Evolutionary conservation across 2,888 invertebrate species (phyloP), one percentile per base, ranked within the genome.

Genomic region (Coleophora deauratella): DNA sequence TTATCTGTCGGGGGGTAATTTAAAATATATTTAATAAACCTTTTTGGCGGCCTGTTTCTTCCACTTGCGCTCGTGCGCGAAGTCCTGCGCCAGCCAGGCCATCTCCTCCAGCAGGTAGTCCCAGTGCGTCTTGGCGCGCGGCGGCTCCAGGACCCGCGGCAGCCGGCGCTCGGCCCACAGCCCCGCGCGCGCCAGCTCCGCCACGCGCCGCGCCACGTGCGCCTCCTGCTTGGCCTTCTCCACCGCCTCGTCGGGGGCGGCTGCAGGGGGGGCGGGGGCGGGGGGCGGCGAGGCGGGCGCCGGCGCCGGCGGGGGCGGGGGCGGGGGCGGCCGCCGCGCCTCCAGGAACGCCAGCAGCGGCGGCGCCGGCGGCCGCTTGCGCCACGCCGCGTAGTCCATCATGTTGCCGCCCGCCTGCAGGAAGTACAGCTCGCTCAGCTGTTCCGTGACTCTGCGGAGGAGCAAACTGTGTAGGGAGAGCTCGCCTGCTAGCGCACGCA

Each of bases 61-160:
- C 97, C 97, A 98, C 73, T 97, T 98, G 49, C 98, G 89, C 78
- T 99, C 99, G 73, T 97, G 96, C 27, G 95, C 95, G 81, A 99
- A 99, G 82, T 99, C 99, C 32, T 96, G 94, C 31, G 98, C 96
- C 53, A 99, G 87, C 99, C 99, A 99, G 32, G 94, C 93, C 97
- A 98, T 98, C 85, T 99, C 99, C 78, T 99, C 99, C 33, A 99
- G 86, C 50, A 99, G 86, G 78, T 97, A 99, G 79, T 99, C 99
- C 98, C 99, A 99, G 77, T 99, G 99, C 27, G 96, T 93, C 85
- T 98, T 99, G 40, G 91, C 88, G 49, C 98, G 88, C 46, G 92
- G 90, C 55, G 97, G 96, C 80, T 97, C 97, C 68, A 95, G 92
- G 50, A 96, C 91, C 82, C 97, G 97, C 40, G 97, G 97, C 70